Evolutionary conservation across 2,888 invertebrate genomes (phyloP).

Genomic region (Mythimna albipuncta): DNA sequence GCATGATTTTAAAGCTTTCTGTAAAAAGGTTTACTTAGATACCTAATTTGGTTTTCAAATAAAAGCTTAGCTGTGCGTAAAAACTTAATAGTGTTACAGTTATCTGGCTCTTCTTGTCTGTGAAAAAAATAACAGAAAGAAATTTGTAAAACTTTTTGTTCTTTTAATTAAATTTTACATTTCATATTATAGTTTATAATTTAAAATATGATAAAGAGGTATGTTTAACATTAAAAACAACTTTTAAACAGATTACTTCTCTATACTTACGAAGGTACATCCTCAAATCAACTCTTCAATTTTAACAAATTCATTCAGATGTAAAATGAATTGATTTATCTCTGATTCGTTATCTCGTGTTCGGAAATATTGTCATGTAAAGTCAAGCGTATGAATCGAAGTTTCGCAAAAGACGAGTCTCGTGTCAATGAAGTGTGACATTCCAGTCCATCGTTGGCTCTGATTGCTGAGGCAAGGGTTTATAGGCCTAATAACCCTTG

Average conservation of each 20-base stretch:
- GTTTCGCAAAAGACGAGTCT: not conserved
- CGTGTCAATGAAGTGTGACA: not conserved
- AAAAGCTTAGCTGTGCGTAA: not conserved
- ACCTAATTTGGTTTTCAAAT: not conserved
- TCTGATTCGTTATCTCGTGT: not conserved
- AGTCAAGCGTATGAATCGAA: not conserved
- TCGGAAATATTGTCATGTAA: too few relatives aligned
- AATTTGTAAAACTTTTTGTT: not conserved
- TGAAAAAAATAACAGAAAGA: not conserved
- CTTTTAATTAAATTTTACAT: not conserved
- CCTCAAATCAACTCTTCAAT: not conserved
- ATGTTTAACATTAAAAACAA: too few relatives aligned
- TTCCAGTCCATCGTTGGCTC: not conserved
- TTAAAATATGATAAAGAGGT: not conserved
- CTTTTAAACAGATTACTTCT: too few relatives aligned
- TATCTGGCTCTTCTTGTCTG: not conserved
- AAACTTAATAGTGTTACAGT: not conserved
- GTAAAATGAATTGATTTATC: not conserved
- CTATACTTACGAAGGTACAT: not conserved
- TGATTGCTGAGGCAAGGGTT: not conserved
- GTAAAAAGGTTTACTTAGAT: not conserved
- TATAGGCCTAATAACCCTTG: too few relatives aligned
- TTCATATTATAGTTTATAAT: not conserved
- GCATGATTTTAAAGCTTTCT: not conserved
- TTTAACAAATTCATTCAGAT: slow-evolving; percentile 1